These are phyloP conservation scores for Solenodon paradoxus DNA, from an alignment of 2,113 vertebrate species.

Conservation along the genomic window DNA sequence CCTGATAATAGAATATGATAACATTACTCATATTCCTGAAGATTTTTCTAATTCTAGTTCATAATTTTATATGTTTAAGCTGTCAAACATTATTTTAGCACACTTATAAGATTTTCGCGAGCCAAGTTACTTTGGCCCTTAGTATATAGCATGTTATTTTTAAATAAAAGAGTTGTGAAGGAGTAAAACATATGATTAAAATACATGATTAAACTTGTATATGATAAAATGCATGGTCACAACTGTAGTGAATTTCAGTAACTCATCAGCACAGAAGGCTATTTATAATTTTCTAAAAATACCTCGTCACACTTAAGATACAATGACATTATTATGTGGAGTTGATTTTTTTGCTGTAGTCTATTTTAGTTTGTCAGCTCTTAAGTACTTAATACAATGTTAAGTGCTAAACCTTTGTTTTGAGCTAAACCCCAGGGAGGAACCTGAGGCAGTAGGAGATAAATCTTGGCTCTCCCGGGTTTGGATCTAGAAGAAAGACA, in stretches of 20 bases:
- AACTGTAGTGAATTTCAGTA: background rate
- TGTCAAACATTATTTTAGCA: background rate
- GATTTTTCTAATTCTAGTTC: background rate
- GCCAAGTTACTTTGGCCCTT: background rate
- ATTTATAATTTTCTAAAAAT: background rate
- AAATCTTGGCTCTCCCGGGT: background rate
- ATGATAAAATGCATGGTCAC: background rate
- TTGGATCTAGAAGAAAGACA: background rate
- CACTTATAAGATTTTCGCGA: background rate
- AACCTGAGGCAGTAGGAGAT: background rate
- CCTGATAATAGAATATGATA: background rate
- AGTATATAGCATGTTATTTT: background rate
- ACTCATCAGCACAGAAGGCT: background rate
- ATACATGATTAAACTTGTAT: background rate
- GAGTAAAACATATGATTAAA: background rate
- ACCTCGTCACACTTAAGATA: background rate
- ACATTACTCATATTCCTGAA: background rate
- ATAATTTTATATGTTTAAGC: constrained; percentile 30
- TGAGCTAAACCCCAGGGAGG: background rate
- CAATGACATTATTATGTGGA: background rate
- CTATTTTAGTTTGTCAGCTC: background rate
- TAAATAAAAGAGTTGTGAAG: background rate
- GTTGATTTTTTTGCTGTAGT: background rate
- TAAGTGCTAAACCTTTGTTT: background rate
- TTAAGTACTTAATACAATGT: background rate